Base-by-base conservation (phyloP, 2,888 invertebrate species). In the Crossocerus cetratus region DNA sequence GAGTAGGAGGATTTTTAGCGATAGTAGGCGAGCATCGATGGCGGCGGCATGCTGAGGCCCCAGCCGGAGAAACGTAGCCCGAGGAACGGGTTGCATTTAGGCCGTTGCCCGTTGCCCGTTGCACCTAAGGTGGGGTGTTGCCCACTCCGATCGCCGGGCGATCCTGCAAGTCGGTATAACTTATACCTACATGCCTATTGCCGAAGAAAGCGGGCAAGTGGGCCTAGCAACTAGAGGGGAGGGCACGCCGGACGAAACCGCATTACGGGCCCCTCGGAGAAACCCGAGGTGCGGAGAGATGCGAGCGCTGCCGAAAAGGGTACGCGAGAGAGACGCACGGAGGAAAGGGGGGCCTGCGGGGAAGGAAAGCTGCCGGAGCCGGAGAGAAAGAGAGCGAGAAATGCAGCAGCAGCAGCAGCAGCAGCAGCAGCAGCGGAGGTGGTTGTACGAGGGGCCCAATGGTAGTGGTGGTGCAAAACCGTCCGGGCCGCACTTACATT, bases 11-110 rank as follows among this genome's bases (percentile, higher is more conserved):
- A 32, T 32, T 32, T 32, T 32, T 44, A 57, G 13, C 14, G 43
- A 8, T n/a, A n/a, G 56, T 32, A 59, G 56, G 53, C 44, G 45
- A 64, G 22, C 21, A 44, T 66, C 22, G 21, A 57, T 42, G 43
- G 62, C 49, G 57, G 56, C 32, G 69, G 74, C 78, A 66, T 32
- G 32, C 8, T 32, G 61, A 60, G 58, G 72, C 72, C 69, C 72
- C 77, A 72, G 70, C 75, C 74, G 68, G 81, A 80, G 79, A 83
- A 80, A 84, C 76, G 77, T 80, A 83, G 81, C 78, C 79, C 79
- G 81, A 76, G 83, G 87, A 86, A 85, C 86, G 87, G 81, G 86
- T 88, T 87, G 88, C 88, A 89, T 89, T 88, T 89, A 86, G 88
- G 88, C 85, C 87, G 85, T n/a, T n/a, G n/a, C n/a, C n/a, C n/a